phyloP scores from a whole-genome alignment of 2,797 vertebrate genomes.

The Melanotaenia nigrans region DNA sequence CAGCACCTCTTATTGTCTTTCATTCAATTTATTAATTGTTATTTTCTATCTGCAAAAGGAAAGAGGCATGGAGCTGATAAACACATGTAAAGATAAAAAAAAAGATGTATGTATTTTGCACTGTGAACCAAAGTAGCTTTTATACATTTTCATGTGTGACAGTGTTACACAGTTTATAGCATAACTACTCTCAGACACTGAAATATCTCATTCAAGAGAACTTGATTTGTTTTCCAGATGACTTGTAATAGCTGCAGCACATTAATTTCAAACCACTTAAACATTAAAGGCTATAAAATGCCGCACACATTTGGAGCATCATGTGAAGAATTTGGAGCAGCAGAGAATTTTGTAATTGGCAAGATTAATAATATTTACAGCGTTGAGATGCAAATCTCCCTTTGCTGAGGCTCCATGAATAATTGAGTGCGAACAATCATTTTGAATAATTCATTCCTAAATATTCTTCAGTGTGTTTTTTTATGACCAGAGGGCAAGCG shows the following conservation, averaged over 20 bases:
- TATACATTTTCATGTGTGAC: conserved; percentile 1
- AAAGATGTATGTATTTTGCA: neutral
- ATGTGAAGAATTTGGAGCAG: conserved; percentile 80
- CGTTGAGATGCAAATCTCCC: conserved; percentile 82
- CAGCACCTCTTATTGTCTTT: neutral
- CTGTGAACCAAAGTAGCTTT: conserved; percentile 8
- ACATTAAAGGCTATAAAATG: conserved; percentile 79
- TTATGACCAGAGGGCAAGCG: conserved; percentile 81
- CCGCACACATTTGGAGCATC: conserved; percentile 74
- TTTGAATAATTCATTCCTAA: conserved; percentile 86
- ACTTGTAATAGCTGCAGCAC: conserved; percentile 71
- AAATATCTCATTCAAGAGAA: conserved; percentile 46
- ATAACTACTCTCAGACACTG: conserved; percentile 27
- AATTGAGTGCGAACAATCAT: conserved; percentile 85
- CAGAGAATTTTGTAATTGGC: conserved; percentile 85
- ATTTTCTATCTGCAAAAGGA: too few relatives aligned
- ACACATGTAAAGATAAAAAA: neutral
- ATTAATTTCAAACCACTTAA: conserved; percentile 79
- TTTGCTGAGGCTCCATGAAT: conserved; percentile 80
- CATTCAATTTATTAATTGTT: too few relatives aligned
- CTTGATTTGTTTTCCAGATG: conserved; percentile 72
- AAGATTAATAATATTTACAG: conserved; percentile 87
- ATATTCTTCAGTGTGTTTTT: conserved; percentile 84
- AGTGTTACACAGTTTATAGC: conserved; percentile 28
- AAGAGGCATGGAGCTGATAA: neutral